A percentile compares a stretch with the other conserved stretches of the same genome.
These are phyloP conservation scores for Meganola albula DNA, from an alignment of 2,888 invertebrate species.

Conservation along the genomic window DNA sequence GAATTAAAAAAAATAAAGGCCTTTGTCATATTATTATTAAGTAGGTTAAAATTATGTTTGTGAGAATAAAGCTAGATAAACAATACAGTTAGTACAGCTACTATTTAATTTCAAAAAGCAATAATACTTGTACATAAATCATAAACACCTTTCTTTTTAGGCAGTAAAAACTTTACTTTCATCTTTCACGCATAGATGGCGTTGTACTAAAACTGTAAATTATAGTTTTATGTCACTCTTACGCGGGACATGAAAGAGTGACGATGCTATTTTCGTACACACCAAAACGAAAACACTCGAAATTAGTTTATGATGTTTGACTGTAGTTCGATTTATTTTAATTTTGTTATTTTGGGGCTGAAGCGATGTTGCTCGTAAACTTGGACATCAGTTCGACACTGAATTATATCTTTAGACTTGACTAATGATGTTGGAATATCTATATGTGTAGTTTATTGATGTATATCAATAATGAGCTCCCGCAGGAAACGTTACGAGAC, in stretches of 20 bases:
- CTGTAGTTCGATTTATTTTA: slow-evolving; percentile 78
- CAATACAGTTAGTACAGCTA: slow-evolving; percentile 38
- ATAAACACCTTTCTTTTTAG: slow-evolving; percentile 61
- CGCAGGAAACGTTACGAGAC: no score
- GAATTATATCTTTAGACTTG: slow-evolving; percentile 60
- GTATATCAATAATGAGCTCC: slow-evolving; percentile 48
- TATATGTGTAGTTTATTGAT: slow-evolving; percentile 50
- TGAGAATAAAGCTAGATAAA: slow-evolving; percentile 25
- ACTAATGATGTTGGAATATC: slow-evolving; percentile 50
- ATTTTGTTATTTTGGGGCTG: slow-evolving; percentile 75
- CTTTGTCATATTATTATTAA: no score
- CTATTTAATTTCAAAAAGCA: slow-evolving; percentile 54
- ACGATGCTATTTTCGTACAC: slow-evolving; percentile 70
- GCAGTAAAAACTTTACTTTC: slow-evolving; percentile 58
- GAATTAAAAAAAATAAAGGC: no score
- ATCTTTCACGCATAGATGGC: slow-evolving; percentile 64
- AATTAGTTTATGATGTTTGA: slow-evolving; percentile 78
- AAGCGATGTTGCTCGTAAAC: slow-evolving; percentile 54
- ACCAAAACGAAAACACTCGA: slow-evolving; percentile 76
- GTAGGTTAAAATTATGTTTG: no score
- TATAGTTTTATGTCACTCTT: slow-evolving; percentile 71
- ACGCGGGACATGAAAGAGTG: slow-evolving; percentile 72
- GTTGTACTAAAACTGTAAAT: slow-evolving; percentile 66
- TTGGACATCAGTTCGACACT: slow-evolving; percentile 57
- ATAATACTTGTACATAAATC: slow-evolving; percentile 58